phyloP scores from a whole-genome alignment of 1,140 invertebrate species.

The Drosophila leontia region DNA sequence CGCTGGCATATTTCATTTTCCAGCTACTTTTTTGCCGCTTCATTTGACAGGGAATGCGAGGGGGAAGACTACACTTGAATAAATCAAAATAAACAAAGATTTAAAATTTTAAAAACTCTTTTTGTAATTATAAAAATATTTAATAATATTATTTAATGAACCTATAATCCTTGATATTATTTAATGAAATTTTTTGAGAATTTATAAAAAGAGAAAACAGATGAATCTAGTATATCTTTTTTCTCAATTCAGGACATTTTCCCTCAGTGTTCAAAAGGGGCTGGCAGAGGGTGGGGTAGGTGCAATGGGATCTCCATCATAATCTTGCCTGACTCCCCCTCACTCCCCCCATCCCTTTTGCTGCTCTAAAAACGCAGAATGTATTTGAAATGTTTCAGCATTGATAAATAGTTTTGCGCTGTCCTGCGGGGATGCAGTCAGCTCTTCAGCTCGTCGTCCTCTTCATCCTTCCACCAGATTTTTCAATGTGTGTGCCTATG shows the following conservation, averaged over 20 bases:
- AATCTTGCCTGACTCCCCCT: constrained; percentile 48
- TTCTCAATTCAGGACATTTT: background rate
- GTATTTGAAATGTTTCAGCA: constrained; percentile 84
- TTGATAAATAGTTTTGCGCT: constrained; percentile 82
- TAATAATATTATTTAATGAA: no score
- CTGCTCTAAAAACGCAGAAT: constrained; percentile 71
- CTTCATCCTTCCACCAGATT: background rate
- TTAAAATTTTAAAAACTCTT: no score
- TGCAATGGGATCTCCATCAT: constrained; percentile 62
- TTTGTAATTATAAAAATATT: no score
- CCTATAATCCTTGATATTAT: background rate
- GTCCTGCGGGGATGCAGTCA: constrained; percentile 55
- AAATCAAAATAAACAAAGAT: background rate
- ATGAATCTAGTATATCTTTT: no score
- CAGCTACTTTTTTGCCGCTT: constrained; percentile 83
- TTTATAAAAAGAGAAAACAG: background rate
- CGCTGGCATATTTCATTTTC: constrained; percentile 83
- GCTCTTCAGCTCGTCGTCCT: constrained; percentile 4
- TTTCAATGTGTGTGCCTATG: background rate
- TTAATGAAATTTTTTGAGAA: background rate
- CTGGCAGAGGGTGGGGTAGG: background rate
- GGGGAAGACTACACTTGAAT: background rate
- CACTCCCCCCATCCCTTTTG: background rate
- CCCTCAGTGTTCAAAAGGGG: background rate
- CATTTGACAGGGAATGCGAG: constrained; percentile 70